phyloP scores from a whole-genome alignment of 53 echinoderm and acorn worm genomes.

The Stichopus horrens region DNA sequence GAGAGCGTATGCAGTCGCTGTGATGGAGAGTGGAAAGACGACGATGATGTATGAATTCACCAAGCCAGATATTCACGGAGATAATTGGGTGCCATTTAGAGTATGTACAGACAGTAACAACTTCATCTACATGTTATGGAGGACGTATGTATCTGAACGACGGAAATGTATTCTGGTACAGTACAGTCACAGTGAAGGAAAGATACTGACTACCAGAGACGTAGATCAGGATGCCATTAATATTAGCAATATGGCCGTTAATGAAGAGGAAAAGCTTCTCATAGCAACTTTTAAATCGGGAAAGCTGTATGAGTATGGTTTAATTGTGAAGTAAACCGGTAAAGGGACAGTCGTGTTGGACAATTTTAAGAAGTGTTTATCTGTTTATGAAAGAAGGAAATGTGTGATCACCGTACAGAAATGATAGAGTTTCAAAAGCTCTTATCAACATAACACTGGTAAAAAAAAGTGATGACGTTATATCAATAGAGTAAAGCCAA shows the following conservation, averaged over 20 bases:
- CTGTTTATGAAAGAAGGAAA: too few species aligned
- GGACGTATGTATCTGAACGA: neutral
- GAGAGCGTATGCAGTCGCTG: neutral
- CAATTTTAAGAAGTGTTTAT: too few species aligned
- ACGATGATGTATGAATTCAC: neutral
- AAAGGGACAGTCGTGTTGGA: neutral
- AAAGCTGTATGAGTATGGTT: neutral
- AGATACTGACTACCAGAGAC: neutral
- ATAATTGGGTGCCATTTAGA: neutral
- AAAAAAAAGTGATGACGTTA: too few species aligned
- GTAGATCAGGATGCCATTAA: neutral
- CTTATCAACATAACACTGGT: too few species aligned
- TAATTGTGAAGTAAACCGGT: neutral
- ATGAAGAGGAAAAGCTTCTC: neutral
- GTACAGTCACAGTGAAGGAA: neutral
- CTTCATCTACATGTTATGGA: conserved; percentile 4
- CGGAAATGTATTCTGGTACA: neutral
- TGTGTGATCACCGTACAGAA: too few species aligned
- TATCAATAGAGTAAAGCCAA: too few species aligned
- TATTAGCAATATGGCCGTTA: neutral
- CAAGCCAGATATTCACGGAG: neutral
- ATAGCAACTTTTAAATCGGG: neutral
- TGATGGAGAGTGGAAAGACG: neutral
- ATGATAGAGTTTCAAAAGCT: too few species aligned
- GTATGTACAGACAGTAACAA: conserved; percentile 2